phyloP scores from a whole-genome alignment of 2,113 vertebrate species.

The Acrocephalus kingi region DNA sequence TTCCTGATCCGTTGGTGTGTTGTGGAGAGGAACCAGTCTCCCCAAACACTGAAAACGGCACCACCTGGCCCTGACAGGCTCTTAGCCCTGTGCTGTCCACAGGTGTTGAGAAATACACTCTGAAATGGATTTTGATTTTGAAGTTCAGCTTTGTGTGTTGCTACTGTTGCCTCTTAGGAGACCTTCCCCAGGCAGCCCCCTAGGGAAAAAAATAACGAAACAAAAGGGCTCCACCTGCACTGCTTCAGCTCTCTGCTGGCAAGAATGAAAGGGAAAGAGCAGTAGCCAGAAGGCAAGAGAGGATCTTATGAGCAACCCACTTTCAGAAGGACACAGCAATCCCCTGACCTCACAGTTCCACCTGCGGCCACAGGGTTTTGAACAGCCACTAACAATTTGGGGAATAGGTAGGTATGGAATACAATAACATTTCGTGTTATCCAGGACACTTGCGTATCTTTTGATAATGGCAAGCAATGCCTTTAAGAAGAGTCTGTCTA shows the following conservation, averaged over 20 bases:
- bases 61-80: not conserved
- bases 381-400: too few relatives aligned
- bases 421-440: not conserved
- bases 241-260: not conserved
- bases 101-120: not conserved
- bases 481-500: not conserved
- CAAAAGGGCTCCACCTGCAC: not conserved
- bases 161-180: not conserved
- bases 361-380: not conserved
- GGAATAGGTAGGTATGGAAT: not conserved
- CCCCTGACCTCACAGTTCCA: too few relatives aligned
- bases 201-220: not conserved
- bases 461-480: not conserved
- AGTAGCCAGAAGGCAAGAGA: not conserved
- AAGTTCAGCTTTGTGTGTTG: not conserved
- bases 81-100: not conserved
- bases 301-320: too few relatives aligned
- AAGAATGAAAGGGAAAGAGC: not conserved
- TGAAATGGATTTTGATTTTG: not conserved
- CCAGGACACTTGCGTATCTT: not conserved
- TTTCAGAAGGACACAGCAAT: not conserved
- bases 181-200: not conserved
- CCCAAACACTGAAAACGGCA: not conserved
- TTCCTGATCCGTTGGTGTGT: fast-evolving
- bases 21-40: not conserved